Evolutionary conservation across 2,113 vertebrate genomes (phyloP), one percentile per base, ranked within the genome.

Genomic region (Pterocles burchelli): DNA sequence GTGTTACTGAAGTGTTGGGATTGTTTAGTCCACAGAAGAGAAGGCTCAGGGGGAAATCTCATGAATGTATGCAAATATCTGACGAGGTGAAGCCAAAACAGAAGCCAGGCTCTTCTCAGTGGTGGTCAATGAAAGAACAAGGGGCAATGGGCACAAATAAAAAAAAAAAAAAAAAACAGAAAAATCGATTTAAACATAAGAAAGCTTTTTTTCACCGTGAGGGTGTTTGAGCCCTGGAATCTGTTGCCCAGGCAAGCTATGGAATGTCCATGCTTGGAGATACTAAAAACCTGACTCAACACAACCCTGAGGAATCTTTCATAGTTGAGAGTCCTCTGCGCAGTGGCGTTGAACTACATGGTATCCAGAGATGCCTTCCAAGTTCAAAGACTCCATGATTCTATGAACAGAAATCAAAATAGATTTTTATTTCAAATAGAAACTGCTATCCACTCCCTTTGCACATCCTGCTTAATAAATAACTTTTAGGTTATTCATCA

Each of bases 221-320:
- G 25, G 29, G 13, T 5, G 15, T 41, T 80, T 76, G 10, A 25
- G 6, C 10, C 10, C 14, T 51, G 25, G 28, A 51, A 68, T 8
- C 38, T 0, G 0, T 28, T n/a, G 16, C 17, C 22, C 34, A 57
- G 49, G 21, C 8, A 57, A 88, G 4, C 21, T 71, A 15, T 43
- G 29, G 7, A 57, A 49, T 26, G 10, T 22, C 36, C n/a, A 43
- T 31, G 8, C 22, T 43, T 85, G 36, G 22, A 52, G 8, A 46
- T 46, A 31, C 14, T 59, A 10, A 59, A 71, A 90, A 62, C 7
- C 17, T 54, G 26, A 58, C 7, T 52, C 17, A 74, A 18, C 6
- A 34, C 6, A 70, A 25, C 9, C 13, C 13, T 79, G 16, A 89
- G 3, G 4, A 71, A 45, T 33, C 17, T 17, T 13, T 43, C 2